Conservation (phyloP, 2,113 vertebrate species). For the Crocuta crocuta region DNA sequence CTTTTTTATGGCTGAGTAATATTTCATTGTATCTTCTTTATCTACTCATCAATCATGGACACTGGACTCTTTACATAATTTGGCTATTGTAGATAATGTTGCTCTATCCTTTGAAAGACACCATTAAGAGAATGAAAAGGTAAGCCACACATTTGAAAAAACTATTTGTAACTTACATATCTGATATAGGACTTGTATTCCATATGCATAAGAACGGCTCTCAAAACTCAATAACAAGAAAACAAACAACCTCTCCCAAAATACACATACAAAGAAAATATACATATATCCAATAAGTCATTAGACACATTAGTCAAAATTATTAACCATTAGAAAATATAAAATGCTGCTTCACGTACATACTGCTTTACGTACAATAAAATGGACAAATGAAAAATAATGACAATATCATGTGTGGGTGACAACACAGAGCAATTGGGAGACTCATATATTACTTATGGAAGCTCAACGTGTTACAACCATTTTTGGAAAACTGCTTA, state of each 20-base stretch:
- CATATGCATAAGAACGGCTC: not conserved
- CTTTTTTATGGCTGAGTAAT: not conserved
- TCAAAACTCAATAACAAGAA: not conserved
- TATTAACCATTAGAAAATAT: not conserved
- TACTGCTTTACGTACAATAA: not conserved
- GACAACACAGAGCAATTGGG: not conserved
- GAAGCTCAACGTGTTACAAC: not conserved
- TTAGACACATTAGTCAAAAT: not conserved
- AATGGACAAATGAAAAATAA: not conserved
- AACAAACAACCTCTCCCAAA: not conserved
- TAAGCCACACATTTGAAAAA: not conserved
- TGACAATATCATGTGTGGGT: not conserved
- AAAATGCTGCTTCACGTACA: not conserved
- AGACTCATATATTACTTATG: not conserved
- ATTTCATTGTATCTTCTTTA: not conserved
- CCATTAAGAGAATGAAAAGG: not conserved
- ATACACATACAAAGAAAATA: not conserved
- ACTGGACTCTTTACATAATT: not conserved
- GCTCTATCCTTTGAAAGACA: not conserved
- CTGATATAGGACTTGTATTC: not conserved
- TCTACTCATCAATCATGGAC: not conserved
- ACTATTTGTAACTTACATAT: not conserved
- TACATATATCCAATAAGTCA: not conserved
- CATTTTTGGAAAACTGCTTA: not conserved
- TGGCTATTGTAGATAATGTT: not conserved